Evolutionary conservation across 2,888 invertebrate species (phyloP).

Genomic region (Peribatodes rhomboidaria): DNA sequence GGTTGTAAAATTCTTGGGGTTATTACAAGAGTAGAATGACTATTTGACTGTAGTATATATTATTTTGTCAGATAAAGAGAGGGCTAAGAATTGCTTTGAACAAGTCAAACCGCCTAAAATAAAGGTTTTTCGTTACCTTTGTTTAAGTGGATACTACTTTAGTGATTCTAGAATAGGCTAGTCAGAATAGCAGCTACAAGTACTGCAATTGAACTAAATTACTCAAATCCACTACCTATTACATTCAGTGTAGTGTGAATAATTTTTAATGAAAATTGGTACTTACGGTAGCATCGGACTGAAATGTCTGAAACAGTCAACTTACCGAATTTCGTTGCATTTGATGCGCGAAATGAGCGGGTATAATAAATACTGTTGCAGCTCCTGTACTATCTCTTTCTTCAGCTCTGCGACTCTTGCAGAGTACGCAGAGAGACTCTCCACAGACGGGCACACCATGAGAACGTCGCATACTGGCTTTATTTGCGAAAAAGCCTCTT

Average conservation of each 20-base stretch:
- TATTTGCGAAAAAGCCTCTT: conserved; percentile 71
- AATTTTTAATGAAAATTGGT: background rate
- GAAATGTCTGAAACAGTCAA: conserved; percentile 19
- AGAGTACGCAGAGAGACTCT: conserved; percentile 68
- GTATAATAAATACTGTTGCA: conserved; percentile 84
- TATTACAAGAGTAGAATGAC: too few relatives aligned
- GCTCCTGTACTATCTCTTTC: conserved; percentile 75
- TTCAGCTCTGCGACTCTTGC: conserved; percentile 67
- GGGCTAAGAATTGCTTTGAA: too few relatives aligned
- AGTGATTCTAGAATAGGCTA: too few relatives aligned
- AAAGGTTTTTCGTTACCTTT: too few relatives aligned
- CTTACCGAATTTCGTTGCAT: conserved; percentile 69
- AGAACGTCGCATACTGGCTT: conserved; percentile 85
- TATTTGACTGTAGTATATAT: too few relatives aligned
- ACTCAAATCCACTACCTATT: background rate
- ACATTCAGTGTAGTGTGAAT: background rate
- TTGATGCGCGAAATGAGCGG: conserved; percentile 80
- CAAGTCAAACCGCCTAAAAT: too few relatives aligned
- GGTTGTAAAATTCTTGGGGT: too few relatives aligned
- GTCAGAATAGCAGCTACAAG: background rate
- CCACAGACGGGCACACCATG: conserved; percentile 75
- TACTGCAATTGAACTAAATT: background rate
- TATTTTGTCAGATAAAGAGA: too few relatives aligned
- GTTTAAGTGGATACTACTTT: too few relatives aligned
- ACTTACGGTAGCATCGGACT: background rate